These are phyloP conservation scores for Drosophila parabipectinata DNA, from an alignment of 1,140 invertebrate species.

Conservation along the genomic window DNA sequence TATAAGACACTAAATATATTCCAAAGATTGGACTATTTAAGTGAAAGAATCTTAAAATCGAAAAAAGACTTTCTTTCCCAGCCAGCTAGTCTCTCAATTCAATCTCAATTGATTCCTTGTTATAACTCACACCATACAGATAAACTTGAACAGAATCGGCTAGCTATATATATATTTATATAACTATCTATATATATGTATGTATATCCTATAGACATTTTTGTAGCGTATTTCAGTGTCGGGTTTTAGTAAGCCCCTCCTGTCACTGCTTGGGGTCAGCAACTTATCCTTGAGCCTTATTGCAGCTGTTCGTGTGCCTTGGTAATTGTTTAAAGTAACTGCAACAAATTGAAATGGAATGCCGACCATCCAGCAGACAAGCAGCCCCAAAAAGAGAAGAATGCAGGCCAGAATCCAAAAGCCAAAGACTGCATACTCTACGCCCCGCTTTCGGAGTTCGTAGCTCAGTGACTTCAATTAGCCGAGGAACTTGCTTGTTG, in stretches of 20 bases:
- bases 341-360: conserved; percentile 62
- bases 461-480: conserved; percentile 12
- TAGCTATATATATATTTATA: too few species aligned
- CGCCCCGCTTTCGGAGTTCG: not conserved
- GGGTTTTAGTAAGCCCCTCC: not conserved
- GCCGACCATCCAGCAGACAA: conserved; percentile 13
- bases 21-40: too few species aligned
- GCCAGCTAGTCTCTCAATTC: too few species aligned
- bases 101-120: too few species aligned
- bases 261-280: conserved; percentile 1
- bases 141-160: too few species aligned
- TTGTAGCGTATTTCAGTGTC: too few species aligned
- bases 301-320: conserved; percentile 58
- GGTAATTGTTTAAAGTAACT: conserved; percentile 76
- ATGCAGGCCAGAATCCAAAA: not conserved
- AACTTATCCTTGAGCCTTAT: not conserved
- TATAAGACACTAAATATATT: too few species aligned
- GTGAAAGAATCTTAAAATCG: too few species aligned
- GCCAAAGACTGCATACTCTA: conserved; percentile 20
- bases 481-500: conserved; percentile 10
- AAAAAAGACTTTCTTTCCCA: too few species aligned
- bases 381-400: not conserved
- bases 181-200: too few species aligned
- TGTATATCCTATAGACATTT: too few species aligned
- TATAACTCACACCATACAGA: too few species aligned